phyloP scores from a whole-genome alignment of 1,140 invertebrate genomes.

The Drosophila bocki region DNA sequence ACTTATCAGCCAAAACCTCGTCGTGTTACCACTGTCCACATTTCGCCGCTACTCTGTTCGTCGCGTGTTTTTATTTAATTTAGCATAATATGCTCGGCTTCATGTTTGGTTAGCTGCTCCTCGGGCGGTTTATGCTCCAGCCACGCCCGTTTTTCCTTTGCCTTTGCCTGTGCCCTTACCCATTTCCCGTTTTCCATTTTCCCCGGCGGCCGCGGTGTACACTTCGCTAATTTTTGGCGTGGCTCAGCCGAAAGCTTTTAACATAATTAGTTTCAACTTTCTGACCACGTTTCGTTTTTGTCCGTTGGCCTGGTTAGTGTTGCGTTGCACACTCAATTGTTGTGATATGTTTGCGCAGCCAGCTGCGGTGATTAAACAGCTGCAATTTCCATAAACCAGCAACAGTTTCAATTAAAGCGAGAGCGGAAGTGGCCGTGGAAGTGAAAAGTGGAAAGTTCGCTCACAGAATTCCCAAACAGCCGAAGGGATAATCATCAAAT shows the following conservation, averaged over 20 bases:
- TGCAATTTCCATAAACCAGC: constrained; percentile 42
- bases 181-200: constrained; percentile 12
- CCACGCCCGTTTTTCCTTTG: constrained; percentile 11
- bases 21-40: neutral
- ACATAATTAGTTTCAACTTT: constrained; percentile 81
- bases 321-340: constrained; percentile 67
- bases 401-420: constrained; percentile 57
- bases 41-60: constrained; percentile 25
- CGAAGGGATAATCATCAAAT: constrained; percentile 64
- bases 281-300: constrained; percentile 82
- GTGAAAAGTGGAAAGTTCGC: constrained; percentile 23
- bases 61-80: constrained; percentile 76
- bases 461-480: constrained; percentile 51
- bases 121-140: constrained; percentile 24
- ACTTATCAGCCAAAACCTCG: no score
- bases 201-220: constrained; percentile 14
- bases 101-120: constrained; percentile 62
- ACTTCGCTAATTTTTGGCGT: constrained; percentile 68
- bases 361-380: constrained; percentile 46
- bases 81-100: constrained; percentile 63
- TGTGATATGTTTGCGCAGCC: constrained; percentile 42
- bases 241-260: constrained; percentile 73
- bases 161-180: neutral
- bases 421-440: constrained; percentile 55
- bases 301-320: constrained; percentile 78